Conservation (phyloP, 2,888 invertebrate species). For the Ormyrus rosae region DNA sequence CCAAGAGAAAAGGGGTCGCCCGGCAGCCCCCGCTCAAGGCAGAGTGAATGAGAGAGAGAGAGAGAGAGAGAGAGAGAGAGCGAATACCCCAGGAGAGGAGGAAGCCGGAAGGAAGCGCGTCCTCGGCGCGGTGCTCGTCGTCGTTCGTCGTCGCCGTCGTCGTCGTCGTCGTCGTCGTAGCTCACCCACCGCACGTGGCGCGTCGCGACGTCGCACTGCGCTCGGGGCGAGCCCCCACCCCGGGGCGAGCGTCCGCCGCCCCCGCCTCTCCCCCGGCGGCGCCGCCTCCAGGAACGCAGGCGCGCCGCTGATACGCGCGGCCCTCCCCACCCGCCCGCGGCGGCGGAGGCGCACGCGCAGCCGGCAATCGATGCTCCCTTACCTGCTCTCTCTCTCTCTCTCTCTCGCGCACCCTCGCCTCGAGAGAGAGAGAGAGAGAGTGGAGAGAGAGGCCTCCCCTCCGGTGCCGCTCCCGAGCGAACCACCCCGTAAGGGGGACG, state of each 20-base stretch:
- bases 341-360: conserved; percentile 64
- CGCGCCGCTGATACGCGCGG: conserved; percentile 50
- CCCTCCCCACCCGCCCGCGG: conserved; percentile 14
- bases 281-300: conserved; percentile 55
- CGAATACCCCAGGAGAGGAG: conserved; percentile 9
- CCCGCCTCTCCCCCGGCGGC: conserved; percentile 63
- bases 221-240: conserved; percentile 69
- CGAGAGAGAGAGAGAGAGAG: too few relatives aligned
- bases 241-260: conserved; percentile 67
- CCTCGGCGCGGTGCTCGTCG: background rate
- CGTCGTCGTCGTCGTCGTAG: background rate
- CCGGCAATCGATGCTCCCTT: conserved; percentile 69
- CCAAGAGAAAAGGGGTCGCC: conserved; percentile 1
- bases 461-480: too few relatives aligned
- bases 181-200: conserved; percentile 73
- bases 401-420: background rate
- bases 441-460: too few relatives aligned
- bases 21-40: conserved; percentile 2
- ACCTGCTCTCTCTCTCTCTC: conserved; percentile 30
- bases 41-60: background rate
- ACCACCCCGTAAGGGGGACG: too few relatives aligned
- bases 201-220: conserved; percentile 76
- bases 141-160: background rate
- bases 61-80: conserved; percentile 18
- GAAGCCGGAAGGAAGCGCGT: conserved; percentile 41